Percentiles rank a stretch among this genome's conserved stretches.
phyloP scores from a whole-genome alignment of 1,140 invertebrate genomes.

The Brachionus manjavacas region DNA sequence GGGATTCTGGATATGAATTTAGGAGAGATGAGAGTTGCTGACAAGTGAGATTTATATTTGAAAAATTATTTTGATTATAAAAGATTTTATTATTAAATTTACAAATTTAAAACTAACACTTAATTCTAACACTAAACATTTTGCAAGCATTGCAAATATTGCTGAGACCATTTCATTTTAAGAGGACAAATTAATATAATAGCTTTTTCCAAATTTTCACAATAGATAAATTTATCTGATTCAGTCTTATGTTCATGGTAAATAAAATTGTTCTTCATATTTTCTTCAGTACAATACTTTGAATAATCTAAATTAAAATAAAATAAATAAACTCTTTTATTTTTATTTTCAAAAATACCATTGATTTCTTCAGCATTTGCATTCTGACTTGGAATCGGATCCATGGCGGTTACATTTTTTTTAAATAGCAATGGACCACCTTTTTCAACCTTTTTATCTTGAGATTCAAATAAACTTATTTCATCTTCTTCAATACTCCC shows the following conservation, averaged over 20 bases:
- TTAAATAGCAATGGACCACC: neutral
- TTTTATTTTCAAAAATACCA: neutral
- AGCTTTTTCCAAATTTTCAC: neutral
- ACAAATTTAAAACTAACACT: neutral
- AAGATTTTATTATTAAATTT: neutral
- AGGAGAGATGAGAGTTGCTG: too few species aligned
- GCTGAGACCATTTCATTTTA: conserved; percentile 34
- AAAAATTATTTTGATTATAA: neutral
- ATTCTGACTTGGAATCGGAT: neutral
- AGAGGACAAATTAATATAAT: conserved; percentile 16
- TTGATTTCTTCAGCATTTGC: neutral
- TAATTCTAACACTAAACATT: neutral
- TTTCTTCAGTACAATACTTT: conserved; percentile 19
- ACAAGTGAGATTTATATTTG: too few species aligned
- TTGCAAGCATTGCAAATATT: conserved; percentile 17
- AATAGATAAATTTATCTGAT: conserved; percentile 33
- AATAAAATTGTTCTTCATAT: neutral
- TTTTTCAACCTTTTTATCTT: neutral
- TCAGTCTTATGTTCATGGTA: conserved; percentile 25
- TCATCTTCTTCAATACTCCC: neutral
- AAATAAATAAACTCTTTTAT: neutral
- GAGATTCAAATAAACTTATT: neutral
- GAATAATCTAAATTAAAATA: neutral
- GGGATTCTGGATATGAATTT: too few species aligned
- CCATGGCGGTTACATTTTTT: neutral